These are phyloP conservation scores for Notodonta ziczac DNA, from an alignment of 2,888 invertebrate genomes.

Conservation along the genomic window DNA sequence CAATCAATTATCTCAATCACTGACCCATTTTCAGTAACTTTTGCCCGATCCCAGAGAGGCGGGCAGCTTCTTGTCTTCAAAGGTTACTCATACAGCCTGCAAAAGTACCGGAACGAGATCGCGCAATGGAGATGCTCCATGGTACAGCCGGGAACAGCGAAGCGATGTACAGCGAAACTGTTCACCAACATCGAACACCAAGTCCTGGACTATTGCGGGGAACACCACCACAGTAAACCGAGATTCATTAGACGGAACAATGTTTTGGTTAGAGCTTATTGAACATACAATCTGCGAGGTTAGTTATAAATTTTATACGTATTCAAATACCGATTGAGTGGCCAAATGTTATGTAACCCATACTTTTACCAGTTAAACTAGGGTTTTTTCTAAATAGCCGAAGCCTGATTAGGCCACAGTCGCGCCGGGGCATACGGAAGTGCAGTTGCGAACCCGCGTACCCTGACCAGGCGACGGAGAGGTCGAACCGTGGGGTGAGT, in stretches of 20 bases:
- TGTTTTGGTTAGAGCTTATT: slow-evolving; percentile 39
- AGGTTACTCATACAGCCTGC: slow-evolving; percentile 53
- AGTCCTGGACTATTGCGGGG: slow-evolving; percentile 43
- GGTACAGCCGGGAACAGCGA: slow-evolving; percentile 54
- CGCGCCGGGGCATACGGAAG: too few relatives aligned
- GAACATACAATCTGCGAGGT: too few relatives aligned
- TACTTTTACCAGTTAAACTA: too few relatives aligned
- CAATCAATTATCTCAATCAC: slow-evolving; percentile 8
- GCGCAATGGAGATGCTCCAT: slow-evolving; percentile 65
- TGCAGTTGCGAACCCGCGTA: too few relatives aligned
- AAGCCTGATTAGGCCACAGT: too few relatives aligned
- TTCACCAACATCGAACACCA: slow-evolving; percentile 46
- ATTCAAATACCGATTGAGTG: too few relatives aligned
- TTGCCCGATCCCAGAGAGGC: slow-evolving; percentile 63
- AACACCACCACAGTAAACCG: slow-evolving; percentile 56
- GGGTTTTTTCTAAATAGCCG: too few relatives aligned
- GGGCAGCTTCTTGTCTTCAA: slow-evolving; percentile 56
- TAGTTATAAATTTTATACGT: too few relatives aligned
- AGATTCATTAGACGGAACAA: slow-evolving; percentile 50
- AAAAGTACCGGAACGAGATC: slow-evolving; percentile 37
- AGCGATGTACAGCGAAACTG: slow-evolving; percentile 58
- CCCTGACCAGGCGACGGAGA: too few relatives aligned
- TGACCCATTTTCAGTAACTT: slow-evolving; percentile 53
- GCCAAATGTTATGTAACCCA: too few relatives aligned
- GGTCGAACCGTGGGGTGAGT: too few relatives aligned